Percentiles rank a stretch among this genome's conserved stretches.
phyloP scores from a whole-genome alignment of 2,888 invertebrate genomes.

The Sphecodes monilicornis region DNA sequence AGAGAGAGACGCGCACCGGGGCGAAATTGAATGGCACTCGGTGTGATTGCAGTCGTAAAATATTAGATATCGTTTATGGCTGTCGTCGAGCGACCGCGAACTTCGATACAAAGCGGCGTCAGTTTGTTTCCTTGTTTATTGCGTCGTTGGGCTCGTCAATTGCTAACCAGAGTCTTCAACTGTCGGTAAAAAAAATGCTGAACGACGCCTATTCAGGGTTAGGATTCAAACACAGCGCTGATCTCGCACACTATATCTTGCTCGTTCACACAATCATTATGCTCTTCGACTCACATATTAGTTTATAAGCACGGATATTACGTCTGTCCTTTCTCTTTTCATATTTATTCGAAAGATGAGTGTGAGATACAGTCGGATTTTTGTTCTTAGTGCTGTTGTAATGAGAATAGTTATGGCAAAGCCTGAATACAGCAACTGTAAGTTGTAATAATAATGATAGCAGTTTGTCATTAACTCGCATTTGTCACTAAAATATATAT shows the following conservation, averaged over 20 bases:
- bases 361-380: not conserved
- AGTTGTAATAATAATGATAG: too few species aligned
- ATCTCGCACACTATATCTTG: not conserved
- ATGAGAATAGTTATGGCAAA: not conserved
- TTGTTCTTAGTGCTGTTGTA: not conserved
- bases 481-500: too few species aligned
- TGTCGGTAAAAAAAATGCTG: not conserved
- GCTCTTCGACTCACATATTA: not conserved
- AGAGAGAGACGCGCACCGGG: not conserved
- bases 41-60: not conserved
- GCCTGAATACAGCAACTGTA: too few species aligned
- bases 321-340: not conserved
- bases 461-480: too few species aligned
- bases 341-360: not conserved
- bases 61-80: slow-evolving; percentile 8
- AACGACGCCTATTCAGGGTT: not conserved
- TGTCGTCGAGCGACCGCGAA: not conserved
- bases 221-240: not conserved
- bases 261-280: not conserved
- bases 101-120: not conserved
- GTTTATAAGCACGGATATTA: not conserved
- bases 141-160: not conserved
- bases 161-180: not conserved
- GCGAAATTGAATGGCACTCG: slow-evolving; percentile 10
- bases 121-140: not conserved